Evolutionary conservation across 2,888 invertebrate species (phyloP), one percentile per base, ranked within the genome.

Genomic region (Hedya salicella): DNA sequence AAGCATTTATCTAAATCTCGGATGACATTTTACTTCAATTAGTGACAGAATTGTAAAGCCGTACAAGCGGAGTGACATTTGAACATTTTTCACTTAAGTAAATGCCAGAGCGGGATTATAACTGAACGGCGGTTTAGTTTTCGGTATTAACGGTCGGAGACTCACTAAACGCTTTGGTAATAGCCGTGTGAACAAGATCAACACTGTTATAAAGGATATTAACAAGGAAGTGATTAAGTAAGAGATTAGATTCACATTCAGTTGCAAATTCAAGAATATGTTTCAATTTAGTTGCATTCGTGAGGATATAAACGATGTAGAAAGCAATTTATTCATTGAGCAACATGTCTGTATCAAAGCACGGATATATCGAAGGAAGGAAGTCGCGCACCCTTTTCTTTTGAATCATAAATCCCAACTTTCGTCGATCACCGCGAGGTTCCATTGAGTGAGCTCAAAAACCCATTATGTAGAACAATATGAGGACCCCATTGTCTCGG

Each of bases 391-490:
- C 89, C 88, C 87, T 82, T 78, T 78, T 81, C 83, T 85, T 77
- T 82, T 75, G 83, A 83, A 84, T 80, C 85, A 83, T 84, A 88
- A 85, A 82, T 85, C 80, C 78, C 78, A 84, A 90, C 86, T 90
- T 90, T 90, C 89, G 79, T 79, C 80, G 84, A 86, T 86, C 85
- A 82, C 79, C 80, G 76, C 71, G 73, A 78, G 83, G 91, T 90
- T 90, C 90, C 90, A 86, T 81, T 87, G 82, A 83, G 77, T 85
- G 90, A 82, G 84, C 85, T 85, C 89, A 83, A 86, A 88, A 89
- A 86, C 79, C 86, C 89, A 90, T 90, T 90, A 90, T 86, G 82
- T 85, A 75, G 87, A 83, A 86, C 87, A 86, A 89, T 87, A 89
- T 86, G 85, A 83, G 82, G 80, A 79, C 80, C 83, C 88, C 89